Percentiles rank a stretch among this genome's conserved stretches.
phyloP scores from a whole-genome alignment of 2,797 vertebrate genomes.

The Otolemur crassicaudatus region DNA sequence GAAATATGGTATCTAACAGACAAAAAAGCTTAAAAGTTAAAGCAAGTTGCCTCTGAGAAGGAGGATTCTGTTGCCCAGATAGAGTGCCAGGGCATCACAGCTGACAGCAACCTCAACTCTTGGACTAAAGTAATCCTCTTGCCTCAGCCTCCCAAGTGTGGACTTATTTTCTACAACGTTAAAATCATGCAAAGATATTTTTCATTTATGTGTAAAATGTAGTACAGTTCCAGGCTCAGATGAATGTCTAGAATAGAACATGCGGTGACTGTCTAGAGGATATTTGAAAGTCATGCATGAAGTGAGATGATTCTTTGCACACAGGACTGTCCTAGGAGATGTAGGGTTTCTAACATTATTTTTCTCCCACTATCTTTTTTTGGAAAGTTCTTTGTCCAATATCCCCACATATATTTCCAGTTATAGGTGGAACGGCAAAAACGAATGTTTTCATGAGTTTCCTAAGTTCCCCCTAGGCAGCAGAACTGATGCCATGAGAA shows the following conservation, averaged over 20 bases:
- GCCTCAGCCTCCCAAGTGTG: no score
- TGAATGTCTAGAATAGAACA: not conserved
- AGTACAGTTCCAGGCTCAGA: not conserved
- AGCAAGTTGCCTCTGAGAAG: not conserved
- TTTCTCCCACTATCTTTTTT: not conserved
- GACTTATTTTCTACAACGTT: not conserved
- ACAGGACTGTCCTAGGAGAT: not conserved
- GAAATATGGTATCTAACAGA: not conserved
- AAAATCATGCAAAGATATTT: slow-evolving; percentile 28
- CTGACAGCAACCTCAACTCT: no score
- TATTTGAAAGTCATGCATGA: not conserved
- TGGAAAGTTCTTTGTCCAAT: not conserved
- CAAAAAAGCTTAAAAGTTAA: not conserved
- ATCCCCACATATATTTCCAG: not conserved
- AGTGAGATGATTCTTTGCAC: not conserved
- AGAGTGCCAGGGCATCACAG: no score
- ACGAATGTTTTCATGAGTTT: not conserved
- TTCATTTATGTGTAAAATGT: not conserved
- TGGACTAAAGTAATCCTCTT: no score
- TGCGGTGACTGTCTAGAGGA: not conserved
- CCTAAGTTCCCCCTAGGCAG: not conserved
- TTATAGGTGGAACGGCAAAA: not conserved
- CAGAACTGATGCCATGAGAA: not conserved
- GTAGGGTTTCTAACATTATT: not conserved
- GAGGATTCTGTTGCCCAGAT: not conserved